Evolutionary conservation across 1,140 invertebrate species (phyloP), one percentile per base, ranked within the genome.

Genomic region (Nomia melanderi): DNA sequence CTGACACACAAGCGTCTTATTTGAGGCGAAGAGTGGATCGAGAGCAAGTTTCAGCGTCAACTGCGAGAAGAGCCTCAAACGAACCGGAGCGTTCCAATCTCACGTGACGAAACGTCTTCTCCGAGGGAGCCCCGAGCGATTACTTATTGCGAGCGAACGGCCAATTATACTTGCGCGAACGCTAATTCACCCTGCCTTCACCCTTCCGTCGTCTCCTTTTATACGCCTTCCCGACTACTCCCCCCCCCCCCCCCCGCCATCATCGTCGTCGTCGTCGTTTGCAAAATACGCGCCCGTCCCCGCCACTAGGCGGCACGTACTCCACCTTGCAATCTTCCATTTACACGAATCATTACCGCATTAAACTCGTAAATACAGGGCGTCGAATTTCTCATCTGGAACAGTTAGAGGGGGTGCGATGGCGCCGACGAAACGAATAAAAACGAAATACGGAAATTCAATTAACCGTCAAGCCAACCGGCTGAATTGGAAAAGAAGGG

Each of bases 121-220:
- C 20, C 17, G 66, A 71, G 53, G 31, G 53, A 71, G 31, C 31
- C 56, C 14, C 39, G 53, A 63, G 73, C 74, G 67, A 83, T 84
- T 78, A 81, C 72, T 54, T 81, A 74, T 81, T 83, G 50, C 75
- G 36, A 82, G 54, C 63, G 57, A 79, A 74, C 64, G 60, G 70
- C 69, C 72, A 83, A 81, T 85, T 83, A 78, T 85, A 82, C 44
- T 64, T 27, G 54, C 70, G 69, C 41, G 79, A 75, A 47, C 47
- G 33, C 47, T 72, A 77, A 71, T 77, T 75, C 53, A 56, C 14
- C 36, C 29, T 31, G 44, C 53, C 50, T 31, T 25, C 23, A 29
- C 7, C 27, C n/a, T 12, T 53, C 59, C 59, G n/a, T 67, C 44
- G 54, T 75, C 44, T 36, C 25, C 69, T 66, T 67, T 50, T 33